A percentile compares a stretch with the other conserved stretches of the same genome.
phyloP scores from a whole-genome alignment of 2,113 vertebrate species.

The Leucosticte australis region DNA sequence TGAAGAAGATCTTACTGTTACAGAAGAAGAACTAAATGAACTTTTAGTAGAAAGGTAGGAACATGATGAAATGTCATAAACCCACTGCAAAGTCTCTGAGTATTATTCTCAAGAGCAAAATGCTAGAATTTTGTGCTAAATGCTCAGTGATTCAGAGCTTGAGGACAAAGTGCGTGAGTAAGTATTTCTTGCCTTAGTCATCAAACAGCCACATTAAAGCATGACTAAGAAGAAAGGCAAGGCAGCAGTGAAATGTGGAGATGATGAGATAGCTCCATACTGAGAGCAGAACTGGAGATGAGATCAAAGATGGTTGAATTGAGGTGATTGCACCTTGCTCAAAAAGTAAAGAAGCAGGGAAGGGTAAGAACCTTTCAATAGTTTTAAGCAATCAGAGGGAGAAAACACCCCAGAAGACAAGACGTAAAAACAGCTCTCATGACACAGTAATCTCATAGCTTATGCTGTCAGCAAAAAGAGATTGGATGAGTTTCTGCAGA shows the following conservation, averaged over 20 bases:
- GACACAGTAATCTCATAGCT: neutral
- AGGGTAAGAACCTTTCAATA: neutral
- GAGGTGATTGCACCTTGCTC: neutral
- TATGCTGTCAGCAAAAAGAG: constrained; percentile 28
- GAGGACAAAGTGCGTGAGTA: neutral
- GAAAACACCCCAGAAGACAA: neutral
- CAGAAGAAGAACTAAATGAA: neutral
- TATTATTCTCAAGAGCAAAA: neutral
- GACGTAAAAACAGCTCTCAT: neutral
- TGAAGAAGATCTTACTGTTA: neutral
- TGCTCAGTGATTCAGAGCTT: neutral
- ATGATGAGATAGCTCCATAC: neutral
- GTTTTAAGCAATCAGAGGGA: neutral
- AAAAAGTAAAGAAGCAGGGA: neutral
- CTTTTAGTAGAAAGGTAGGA: neutral
- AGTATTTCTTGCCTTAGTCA: neutral
- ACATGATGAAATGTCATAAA: neutral
- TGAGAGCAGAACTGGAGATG: neutral
- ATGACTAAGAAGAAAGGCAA: constrained; percentile 18
- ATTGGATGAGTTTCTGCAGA: constrained; percentile 25
- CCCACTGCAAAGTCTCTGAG: neutral
- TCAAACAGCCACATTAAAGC: neutral
- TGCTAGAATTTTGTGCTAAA: neutral
- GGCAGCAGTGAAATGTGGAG: neutral
- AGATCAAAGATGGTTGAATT: neutral